Evolutionary conservation across 2,113 vertebrate genomes (phyloP), one percentile per base, ranked within the genome.

Genomic region (Urocynchramus pylzowi): DNA sequence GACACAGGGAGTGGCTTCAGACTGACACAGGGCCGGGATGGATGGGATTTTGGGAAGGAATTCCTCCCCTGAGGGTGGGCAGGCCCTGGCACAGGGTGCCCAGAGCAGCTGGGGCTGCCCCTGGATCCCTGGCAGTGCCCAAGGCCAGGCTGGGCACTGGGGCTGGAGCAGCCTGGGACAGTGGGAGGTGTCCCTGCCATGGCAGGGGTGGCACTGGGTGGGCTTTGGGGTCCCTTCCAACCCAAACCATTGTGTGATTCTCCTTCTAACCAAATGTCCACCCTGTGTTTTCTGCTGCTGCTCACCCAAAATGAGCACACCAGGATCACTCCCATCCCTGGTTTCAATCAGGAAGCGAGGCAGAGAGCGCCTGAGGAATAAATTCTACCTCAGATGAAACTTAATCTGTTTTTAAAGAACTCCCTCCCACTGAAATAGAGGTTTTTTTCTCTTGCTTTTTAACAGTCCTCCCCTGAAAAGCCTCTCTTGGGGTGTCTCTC

Each of bases 341-440:
- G 16, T 87, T 89, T 85, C 93, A 73, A 22, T 93, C 84, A 93
- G 93, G 65, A 75, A 30, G 73, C 1, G 30, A 90, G 73, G 79
- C 85, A 79, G 69, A 84, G 76, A 68, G 42, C 8, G 1, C 61
- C 79, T 42, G 27, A 84, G 54, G 84, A 89, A 19, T 63, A 91
- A 93, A 91, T 61, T 42, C 78, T 82, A 37, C 87, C 74, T 85
- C 87, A 45, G 37, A 85, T 91, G 93, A 77, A 97, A 94, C 81
- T 50, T 77, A 33, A 96, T 91, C 84, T 96, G 89, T 87, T 94
- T 95, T 87, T 93, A 54, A 85, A 95, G 53, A 82, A 24, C 87
- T 87, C 77, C 57, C 53, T 92, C 24, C 27, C 53, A 14, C 78
- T 54, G 39, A 73, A 83, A 53, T 33, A 5, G 49, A 64, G 16